These are phyloP conservation scores for Bicyclus anynana DNA, from an alignment of 1,140 invertebrate species.

Conservation along the genomic window DNA sequence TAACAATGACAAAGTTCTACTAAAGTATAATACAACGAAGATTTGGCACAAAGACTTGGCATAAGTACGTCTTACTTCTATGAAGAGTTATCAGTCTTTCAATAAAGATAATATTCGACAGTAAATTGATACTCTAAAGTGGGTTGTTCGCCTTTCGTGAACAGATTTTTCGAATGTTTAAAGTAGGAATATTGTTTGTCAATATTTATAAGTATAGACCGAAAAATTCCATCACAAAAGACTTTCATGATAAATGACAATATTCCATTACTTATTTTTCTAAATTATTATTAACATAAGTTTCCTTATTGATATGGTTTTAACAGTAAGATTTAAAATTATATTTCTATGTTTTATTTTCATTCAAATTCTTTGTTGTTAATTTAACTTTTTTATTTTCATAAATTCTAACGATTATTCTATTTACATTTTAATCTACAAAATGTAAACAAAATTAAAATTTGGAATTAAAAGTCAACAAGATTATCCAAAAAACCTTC, in stretches of 20 bases:
- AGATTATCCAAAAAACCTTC: too few species aligned
- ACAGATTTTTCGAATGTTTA: slow-evolving; percentile 3
- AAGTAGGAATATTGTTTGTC: too few species aligned
- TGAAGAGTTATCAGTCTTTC: slow-evolving; percentile 55
- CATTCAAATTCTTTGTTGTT: neutral
- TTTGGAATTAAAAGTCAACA: too few species aligned
- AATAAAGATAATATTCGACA: slow-evolving; percentile 45
- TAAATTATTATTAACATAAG: neutral
- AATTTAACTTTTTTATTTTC: neutral
- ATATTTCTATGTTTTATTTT: neutral
- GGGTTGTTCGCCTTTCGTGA: slow-evolving; percentile 12
- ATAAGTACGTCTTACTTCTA: slow-evolving; percentile 30
- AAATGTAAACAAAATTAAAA: too few species aligned
- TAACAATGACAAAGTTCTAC: slow-evolving; percentile 25
- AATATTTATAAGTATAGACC: neutral
- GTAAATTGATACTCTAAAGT: slow-evolving; percentile 15
- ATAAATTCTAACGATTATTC: too few species aligned
- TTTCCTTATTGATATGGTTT: slow-evolving; percentile 28
- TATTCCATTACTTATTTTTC: slow-evolving; percentile 12
- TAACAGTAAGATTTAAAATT: slow-evolving; percentile 13
- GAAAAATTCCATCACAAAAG: slow-evolving; percentile 7
- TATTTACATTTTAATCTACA: too few species aligned
- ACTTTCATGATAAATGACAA: slow-evolving; percentile 4
- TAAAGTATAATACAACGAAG: slow-evolving; percentile 17
- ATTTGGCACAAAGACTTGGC: slow-evolving; percentile 32